Conservation (phyloP, 2,888 invertebrate species). For the Pyrocoelia pectoralis region DNA sequence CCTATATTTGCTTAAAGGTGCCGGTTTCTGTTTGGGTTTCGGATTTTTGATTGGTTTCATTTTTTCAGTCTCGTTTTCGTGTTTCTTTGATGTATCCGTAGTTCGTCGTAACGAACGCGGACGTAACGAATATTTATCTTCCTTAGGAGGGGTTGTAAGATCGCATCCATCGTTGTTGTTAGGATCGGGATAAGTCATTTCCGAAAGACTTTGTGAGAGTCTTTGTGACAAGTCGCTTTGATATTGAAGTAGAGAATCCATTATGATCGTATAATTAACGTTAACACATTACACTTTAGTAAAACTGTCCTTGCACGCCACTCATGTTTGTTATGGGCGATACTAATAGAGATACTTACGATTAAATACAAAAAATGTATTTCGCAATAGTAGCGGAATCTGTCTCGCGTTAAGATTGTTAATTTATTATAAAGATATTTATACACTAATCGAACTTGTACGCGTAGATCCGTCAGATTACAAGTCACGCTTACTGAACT, state of each 20-base stretch:
- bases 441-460: constrained; percentile 21
- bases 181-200: constrained; percentile 52
- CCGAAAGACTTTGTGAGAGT: constrained; percentile 28
- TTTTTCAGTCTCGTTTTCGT: constrained; percentile 27
- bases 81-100: constrained; percentile 56
- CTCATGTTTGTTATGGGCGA: background rate
- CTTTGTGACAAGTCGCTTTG: constrained; percentile 32
- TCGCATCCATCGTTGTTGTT: constrained; percentile 56
- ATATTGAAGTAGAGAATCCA: constrained; percentile 51
- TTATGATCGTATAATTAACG: constrained; percentile 20
- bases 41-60: constrained; percentile 42
- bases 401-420: background rate
- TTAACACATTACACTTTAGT: background rate
- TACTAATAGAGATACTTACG: background rate
- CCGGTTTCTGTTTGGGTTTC: constrained; percentile 69
- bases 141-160: constrained; percentile 44
- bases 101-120: constrained; percentile 70
- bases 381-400: background rate
- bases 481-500: constrained; percentile 31
- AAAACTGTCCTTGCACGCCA: constrained; percentile 20
- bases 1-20: constrained; percentile 86
- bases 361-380: background rate
- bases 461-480: constrained; percentile 22
- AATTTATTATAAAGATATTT: constrained; percentile 8
- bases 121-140: constrained; percentile 73